Conservation (phyloP, 2,888 invertebrate genomes). For the Stenodera caucasica region DNA sequence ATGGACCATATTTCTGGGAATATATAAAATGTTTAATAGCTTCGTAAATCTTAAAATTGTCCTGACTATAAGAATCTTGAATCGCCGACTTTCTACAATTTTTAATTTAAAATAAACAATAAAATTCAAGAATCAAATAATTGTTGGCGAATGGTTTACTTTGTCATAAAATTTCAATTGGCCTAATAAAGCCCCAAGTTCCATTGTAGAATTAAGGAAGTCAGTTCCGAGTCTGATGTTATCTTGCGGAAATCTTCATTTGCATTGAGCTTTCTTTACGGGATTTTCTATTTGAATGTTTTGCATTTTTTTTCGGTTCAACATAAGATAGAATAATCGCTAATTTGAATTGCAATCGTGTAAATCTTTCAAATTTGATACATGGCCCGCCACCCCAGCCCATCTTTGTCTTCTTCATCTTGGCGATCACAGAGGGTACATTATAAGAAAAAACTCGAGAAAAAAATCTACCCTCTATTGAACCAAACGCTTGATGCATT, state of each 20-base stretch:
- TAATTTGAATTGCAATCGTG: conserved; percentile 53
- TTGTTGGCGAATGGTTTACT: neutral
- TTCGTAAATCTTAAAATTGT: neutral
- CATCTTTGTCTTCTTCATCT: conserved; percentile 1
- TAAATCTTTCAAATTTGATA: conserved; percentile 54
- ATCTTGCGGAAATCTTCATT: conserved; percentile 34
- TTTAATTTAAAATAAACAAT: neutral
- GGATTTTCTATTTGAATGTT: conserved; percentile 42
- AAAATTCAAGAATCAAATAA: neutral
- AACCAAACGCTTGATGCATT: conserved; percentile 32
- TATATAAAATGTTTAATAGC: neutral
- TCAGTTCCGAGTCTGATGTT: conserved; percentile 16
- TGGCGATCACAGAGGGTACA: neutral
- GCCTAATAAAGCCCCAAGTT: conserved; percentile 19
- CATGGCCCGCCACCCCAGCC: conserved; percentile 35
- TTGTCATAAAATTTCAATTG: neutral
- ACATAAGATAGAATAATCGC: conserved; percentile 47
- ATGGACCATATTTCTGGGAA: neutral
- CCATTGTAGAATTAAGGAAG: conserved; percentile 23
- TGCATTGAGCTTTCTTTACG: conserved; percentile 36
- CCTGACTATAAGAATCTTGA: neutral
- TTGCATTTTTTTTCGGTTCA: conserved; percentile 39
- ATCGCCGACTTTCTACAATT: neutral
- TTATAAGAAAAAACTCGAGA: conserved; percentile 12
- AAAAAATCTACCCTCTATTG: conserved; percentile 14